A percentile compares a stretch with the other conserved stretches of the same genome.
Evolutionary conservation across 2,888 invertebrate genomes (phyloP).

Genomic region (Neelides folsomi): DNA sequence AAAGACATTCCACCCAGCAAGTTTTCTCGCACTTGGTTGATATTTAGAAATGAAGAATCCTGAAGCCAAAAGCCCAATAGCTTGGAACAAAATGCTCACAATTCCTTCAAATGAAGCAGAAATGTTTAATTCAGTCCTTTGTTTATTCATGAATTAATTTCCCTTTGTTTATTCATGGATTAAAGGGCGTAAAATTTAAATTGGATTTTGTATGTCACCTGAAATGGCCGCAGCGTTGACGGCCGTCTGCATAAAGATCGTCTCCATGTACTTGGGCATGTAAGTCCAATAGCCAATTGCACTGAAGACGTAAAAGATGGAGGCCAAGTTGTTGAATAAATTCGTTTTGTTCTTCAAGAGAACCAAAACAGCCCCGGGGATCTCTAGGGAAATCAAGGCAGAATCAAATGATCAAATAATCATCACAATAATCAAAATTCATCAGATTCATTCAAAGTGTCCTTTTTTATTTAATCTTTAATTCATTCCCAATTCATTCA

Average conservation of each 20-base stretch:
- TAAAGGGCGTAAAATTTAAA: neutral
- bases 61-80: constrained; percentile 47
- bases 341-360: constrained; percentile 52
- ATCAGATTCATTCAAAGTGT: no score
- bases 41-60: constrained; percentile 49
- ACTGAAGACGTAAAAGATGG: constrained; percentile 47
- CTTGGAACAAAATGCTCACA: constrained; percentile 46
- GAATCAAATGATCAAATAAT: constrained; percentile 1
- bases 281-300: constrained; percentile 50
- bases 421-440: no score
- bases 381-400: constrained; percentile 38
- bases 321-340: constrained; percentile 51
- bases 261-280: constrained; percentile 60
- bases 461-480: no score
- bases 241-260: constrained; percentile 54
- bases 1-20: constrained; percentile 47
- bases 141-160: neutral
- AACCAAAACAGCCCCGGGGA: constrained; percentile 46
- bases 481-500: no score
- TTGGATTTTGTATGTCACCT: constrained; percentile 39
- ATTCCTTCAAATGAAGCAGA: constrained; percentile 15
- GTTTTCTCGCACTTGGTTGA: constrained; percentile 43
- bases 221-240: constrained; percentile 53
- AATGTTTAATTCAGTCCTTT: neutral
- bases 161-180: neutral